phyloP scores from a whole-genome alignment of 2,797 vertebrate species.

The Ptychobarbus kaznakovi region DNA sequence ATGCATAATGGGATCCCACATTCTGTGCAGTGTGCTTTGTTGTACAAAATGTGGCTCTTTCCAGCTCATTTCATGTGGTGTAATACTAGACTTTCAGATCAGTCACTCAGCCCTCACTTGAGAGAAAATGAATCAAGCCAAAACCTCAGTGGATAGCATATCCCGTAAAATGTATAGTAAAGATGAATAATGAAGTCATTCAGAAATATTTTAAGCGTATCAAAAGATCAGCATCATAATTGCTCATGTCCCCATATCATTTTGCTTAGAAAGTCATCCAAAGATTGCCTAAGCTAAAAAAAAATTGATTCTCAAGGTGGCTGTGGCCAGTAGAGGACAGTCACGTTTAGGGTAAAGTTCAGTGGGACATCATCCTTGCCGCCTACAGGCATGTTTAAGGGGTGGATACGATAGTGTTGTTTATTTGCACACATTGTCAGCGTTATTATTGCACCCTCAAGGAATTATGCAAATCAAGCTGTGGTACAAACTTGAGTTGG shows the following conservation, averaged over 20 bases:
- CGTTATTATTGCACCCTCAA: background rate
- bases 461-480: background rate
- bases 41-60: background rate
- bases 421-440: background rate
- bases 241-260: background rate
- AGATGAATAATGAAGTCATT: background rate
- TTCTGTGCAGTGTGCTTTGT: background rate
- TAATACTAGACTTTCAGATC: background rate
- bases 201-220: background rate
- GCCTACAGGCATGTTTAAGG: background rate
- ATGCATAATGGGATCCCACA: background rate
- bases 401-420: no score
- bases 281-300: background rate
- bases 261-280: background rate
- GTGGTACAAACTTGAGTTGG: background rate
- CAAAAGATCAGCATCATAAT: background rate
- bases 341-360: constrained; percentile 41
- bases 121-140: background rate
- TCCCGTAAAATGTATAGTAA: background rate
- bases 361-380: background rate
- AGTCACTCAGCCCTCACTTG: background rate
- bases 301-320: background rate
- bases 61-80: background rate
- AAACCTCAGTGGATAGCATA: background rate
- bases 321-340: constrained; percentile 58